phyloP scores from a whole-genome alignment of 2,888 invertebrate genomes.

The Cylindroiulus punctatus region DNA sequence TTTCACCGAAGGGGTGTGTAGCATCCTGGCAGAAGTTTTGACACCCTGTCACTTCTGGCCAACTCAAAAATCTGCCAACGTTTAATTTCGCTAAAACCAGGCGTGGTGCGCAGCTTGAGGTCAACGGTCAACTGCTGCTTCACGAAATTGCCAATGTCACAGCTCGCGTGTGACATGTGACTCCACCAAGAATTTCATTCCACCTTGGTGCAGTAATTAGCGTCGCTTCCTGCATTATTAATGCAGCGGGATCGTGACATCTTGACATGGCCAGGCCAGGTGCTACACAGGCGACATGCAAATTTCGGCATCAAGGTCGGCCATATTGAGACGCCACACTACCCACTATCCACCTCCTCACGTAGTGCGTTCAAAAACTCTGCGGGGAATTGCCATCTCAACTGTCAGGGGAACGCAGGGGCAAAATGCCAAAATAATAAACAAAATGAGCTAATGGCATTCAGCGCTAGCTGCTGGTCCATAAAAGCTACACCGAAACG shows the following conservation, averaged over 20 bases:
- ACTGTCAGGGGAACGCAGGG: background rate
- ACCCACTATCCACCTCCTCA: background rate
- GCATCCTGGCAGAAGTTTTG: no score
- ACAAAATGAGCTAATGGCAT: background rate
- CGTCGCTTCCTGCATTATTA: constrained; percentile 1
- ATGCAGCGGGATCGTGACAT: background rate
- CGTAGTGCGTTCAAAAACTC: constrained; percentile 14
- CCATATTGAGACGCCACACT: background rate
- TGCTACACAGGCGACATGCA: background rate
- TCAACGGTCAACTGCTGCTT: background rate
- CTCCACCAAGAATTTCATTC: background rate
- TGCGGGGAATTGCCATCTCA: background rate
- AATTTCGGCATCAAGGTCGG: constrained; percentile 8
- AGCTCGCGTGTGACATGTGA: background rate
- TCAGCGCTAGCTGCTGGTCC: constrained; percentile 11
- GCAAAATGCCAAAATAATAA: constrained; percentile 42
- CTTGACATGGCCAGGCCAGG: background rate
- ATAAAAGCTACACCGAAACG: background rate
- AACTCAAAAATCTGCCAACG: background rate
- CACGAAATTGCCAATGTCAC: background rate
- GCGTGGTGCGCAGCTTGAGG: background rate
- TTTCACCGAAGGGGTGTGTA: no score
- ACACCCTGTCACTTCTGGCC: no score
- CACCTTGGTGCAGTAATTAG: background rate
- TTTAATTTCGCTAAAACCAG: background rate